These are phyloP conservation scores for Pseudobourletiella spinata DNA, from an alignment of 1,140 invertebrate genomes.

Conservation along the genomic window DNA sequence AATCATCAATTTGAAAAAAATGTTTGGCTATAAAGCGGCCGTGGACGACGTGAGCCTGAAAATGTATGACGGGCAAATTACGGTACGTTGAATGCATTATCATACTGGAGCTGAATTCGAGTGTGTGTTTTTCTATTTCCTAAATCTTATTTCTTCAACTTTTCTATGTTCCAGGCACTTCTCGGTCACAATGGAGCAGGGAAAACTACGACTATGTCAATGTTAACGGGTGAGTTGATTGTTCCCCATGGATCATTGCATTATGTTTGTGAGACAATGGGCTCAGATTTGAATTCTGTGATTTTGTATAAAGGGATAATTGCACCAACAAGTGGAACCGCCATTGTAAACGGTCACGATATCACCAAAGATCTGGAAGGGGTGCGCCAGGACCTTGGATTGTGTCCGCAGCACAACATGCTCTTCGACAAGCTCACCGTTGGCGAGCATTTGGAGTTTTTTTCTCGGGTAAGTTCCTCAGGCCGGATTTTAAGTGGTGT, in stretches of 20 bases:
- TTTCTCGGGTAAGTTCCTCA: constrained; percentile 53
- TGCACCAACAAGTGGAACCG: constrained; percentile 57
- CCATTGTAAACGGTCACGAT: constrained; percentile 58
- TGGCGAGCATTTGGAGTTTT: constrained; percentile 80
- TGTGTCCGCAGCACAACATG: constrained; percentile 93
- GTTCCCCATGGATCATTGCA: too few relatives aligned
- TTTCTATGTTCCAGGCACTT: too few relatives aligned
- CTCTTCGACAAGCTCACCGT: constrained; percentile 85
- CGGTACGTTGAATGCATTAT: constrained; percentile 48
- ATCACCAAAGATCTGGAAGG: constrained; percentile 49
- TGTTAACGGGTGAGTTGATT: constrained; percentile 31
- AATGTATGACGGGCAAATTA: constrained; percentile 51
- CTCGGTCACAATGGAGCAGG: constrained; percentile 43
- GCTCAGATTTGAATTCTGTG: neutral
- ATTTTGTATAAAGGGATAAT: constrained; percentile 51
- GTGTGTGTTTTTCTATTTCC: constrained; percentile 41
- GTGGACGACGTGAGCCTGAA: constrained; percentile 48
- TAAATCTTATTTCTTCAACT: too few relatives aligned
- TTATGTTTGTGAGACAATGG: neutral
- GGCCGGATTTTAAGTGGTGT: neutral
- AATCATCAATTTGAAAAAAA: constrained; percentile 20
- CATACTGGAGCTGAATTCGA: constrained; percentile 39
- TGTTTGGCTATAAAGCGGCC: constrained; percentile 40
- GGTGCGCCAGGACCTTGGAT: constrained; percentile 62
- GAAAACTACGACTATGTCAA: constrained; percentile 45